Conservation (phyloP, 1,140 invertebrate genomes). For the Diorhabda sublineata region DNA sequence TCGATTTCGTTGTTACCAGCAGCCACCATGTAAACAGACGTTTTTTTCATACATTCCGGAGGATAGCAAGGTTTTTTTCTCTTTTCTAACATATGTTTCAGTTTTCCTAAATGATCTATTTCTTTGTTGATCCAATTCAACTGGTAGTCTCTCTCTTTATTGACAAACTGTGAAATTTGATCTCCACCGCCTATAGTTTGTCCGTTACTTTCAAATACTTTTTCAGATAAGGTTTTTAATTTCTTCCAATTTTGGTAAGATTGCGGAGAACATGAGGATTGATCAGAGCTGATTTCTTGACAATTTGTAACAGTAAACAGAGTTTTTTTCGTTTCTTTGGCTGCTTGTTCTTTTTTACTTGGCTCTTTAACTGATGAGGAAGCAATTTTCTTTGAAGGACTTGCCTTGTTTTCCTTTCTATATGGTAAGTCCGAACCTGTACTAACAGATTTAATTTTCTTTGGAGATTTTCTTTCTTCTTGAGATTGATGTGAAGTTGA, state of each 20-base stretch:
- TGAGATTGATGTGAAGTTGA: not conserved
- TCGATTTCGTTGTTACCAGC: conserved; percentile 12
- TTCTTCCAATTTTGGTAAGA: conserved; percentile 35
- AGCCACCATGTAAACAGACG: conserved; percentile 5
- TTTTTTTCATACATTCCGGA: conserved; percentile 3
- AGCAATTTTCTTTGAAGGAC: not conserved
- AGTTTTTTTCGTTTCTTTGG: conserved; percentile 9
- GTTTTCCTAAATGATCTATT: conserved; percentile 39
- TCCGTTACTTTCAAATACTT: conserved; percentile 27
- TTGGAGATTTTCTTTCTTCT: conserved; percentile 1
- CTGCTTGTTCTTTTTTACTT: not conserved
- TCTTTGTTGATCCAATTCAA: conserved; percentile 42
- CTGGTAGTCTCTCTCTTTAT: conserved; percentile 40
- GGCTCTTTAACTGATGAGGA: not conserved
- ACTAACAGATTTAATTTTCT: not conserved
- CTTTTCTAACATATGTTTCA: conserved; percentile 37
- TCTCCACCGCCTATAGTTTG: conserved; percentile 24
- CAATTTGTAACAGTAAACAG: conserved; percentile 15
- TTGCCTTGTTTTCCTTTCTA: not conserved
- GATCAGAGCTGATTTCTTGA: not conserved
- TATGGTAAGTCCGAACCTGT: not conserved
- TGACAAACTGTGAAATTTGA: conserved; percentile 36
- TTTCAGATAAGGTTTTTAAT: conserved; percentile 35
- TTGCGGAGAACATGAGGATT: conserved; percentile 1
- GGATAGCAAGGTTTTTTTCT: not conserved